phyloP scores from a whole-genome alignment of 2,888 invertebrate species.

The Cosmia trapezina region DNA sequence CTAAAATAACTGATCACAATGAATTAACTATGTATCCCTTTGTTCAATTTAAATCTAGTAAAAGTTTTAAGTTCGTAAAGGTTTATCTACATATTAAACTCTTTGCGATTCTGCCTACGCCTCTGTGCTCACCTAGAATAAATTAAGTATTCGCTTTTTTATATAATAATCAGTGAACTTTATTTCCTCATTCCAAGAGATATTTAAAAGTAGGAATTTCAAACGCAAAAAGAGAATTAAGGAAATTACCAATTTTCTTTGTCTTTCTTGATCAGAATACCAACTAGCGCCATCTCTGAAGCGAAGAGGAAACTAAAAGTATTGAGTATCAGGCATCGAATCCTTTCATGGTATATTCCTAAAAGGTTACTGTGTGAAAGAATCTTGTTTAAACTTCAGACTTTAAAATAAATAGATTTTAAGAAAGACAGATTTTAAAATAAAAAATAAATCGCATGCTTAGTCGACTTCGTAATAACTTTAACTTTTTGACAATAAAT shows the following conservation, averaged over 20 bases:
- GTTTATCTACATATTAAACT: constrained; percentile 6
- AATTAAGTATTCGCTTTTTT: constrained; percentile 46
- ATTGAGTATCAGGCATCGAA: constrained; percentile 10
- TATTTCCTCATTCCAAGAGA: constrained; percentile 37
- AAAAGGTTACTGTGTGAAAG: background rate
- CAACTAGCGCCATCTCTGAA: constrained; percentile 52
- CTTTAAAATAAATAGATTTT: background rate
- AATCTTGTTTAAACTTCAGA: background rate
- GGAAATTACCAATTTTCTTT: constrained; percentile 39
- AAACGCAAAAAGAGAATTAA: constrained; percentile 34
- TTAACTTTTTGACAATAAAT: background rate
- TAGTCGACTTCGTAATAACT: background rate
- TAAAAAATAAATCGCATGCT: background rate
- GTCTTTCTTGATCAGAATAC: constrained; percentile 31
- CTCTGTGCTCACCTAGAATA: constrained; percentile 30
- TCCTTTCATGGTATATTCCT: background rate
- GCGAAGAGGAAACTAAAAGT: constrained; percentile 18
- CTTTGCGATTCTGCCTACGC: constrained; percentile 29
- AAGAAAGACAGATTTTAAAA: background rate
- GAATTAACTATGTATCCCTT: background rate
- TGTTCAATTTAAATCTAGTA: constrained; percentile 10
- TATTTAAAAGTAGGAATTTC: constrained; percentile 46
- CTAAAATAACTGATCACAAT: background rate
- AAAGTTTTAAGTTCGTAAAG: constrained; percentile 18
- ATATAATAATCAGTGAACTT: constrained; percentile 45